Evolutionary conservation across 2,113 vertebrate species (phyloP).

Genomic region (Gambusia affinis): DNA sequence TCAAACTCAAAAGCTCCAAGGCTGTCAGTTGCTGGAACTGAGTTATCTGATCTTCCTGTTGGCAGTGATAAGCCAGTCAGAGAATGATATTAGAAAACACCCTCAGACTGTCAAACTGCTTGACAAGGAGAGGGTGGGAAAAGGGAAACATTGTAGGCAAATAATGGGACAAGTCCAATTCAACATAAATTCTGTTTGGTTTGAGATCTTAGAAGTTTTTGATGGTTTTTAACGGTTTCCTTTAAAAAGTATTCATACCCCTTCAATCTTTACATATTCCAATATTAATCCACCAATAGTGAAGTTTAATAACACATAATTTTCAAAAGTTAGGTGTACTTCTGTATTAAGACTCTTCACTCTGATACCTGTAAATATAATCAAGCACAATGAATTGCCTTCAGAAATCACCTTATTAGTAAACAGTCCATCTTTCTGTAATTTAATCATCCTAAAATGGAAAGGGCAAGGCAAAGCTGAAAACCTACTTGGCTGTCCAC

Average conservation of each 20-base stretch:
- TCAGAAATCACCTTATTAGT: no score
- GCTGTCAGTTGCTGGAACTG: slow-evolving; percentile 27
- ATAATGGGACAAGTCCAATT: background rate
- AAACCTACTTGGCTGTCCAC: no score
- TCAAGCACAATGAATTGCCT: no score
- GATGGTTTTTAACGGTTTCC: background rate
- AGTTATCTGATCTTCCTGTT: slow-evolving; percentile 48
- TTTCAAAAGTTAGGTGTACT: no score
- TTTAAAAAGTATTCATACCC: background rate
- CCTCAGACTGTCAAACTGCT: slow-evolving; percentile 45
- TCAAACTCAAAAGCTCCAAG: slow-evolving; percentile 32
- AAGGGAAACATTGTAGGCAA: background rate
- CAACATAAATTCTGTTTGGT: slow-evolving; percentile 2
- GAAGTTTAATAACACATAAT: no score
- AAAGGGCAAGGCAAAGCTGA: no score
- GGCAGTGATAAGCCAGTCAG: slow-evolving; percentile 39
- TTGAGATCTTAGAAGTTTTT: background rate
- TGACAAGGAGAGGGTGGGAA: slow-evolving; percentile 11
- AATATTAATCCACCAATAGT: background rate
- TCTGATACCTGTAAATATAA: no score
- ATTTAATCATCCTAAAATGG: no score
- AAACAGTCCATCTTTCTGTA: no score
- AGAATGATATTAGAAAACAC: slow-evolving; percentile 46
- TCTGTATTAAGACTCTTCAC: no score
- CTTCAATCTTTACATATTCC: background rate